Evolutionary conservation across 1,140 invertebrate genomes (phyloP), one percentile per base, ranked within the genome.

Genomic region (Pararge aegeria): DNA sequence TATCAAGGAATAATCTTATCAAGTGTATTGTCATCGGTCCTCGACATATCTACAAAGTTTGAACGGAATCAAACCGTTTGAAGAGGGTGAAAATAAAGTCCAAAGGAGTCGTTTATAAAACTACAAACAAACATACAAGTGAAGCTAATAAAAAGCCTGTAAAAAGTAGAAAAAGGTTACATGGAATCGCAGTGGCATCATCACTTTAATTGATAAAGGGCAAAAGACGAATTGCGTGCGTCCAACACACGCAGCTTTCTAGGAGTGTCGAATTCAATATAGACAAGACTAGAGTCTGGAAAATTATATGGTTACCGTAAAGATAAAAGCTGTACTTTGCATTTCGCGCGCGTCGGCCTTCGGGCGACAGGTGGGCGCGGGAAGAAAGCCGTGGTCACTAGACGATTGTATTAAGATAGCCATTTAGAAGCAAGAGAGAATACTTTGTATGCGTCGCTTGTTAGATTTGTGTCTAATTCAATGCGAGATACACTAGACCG

Each of bases 321-420:
- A 46, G 42, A 20, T 46, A 46, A 46, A 46, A 20, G 42, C 42
- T 46, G 19, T 46, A 46, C 18, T 53, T 61, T 56, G 48, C 37
- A 37, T 27, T 57, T 48, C 55, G 55, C 46, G 48, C 48, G 55
- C 48, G 55, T 37, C 55, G 46, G 61, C 62, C 49, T 46, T 46
- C 42, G 38, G 56, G 64, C 38, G 68, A 72, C 75, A 69, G 69
- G 69, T 69, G 61, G 55, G 59, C 42, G 42, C 42, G 20, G 19
- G 18, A 46, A 72, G 70, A 70, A 55, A 59, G 67, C 51, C 66
- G 58, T 54, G 62, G 64, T 65, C 64, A 67, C 64, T 59, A 56
- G 68, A 64, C 61, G 68, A 71, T 71, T 73, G 73, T 73, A 73
- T 69, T 73, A 61, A 70, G 66, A 74, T 77, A 63, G 60, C 68